Evolutionary conservation across 2,113 vertebrate genomes (phyloP), one percentile per base, ranked within the genome.

Genomic region (Macrotus californicus): DNA sequence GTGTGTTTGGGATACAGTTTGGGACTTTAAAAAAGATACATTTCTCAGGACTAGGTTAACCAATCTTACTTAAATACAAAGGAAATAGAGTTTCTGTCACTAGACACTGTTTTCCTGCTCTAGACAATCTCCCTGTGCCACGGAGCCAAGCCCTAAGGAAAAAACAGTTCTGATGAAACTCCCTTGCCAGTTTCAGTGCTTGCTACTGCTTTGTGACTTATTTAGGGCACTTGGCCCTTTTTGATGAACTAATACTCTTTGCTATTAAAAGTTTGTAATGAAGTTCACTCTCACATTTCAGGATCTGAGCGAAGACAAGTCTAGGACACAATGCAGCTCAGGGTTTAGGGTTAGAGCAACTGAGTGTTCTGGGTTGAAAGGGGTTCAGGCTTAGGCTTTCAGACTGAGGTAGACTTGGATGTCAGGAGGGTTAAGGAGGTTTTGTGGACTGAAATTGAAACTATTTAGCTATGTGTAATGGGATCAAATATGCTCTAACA

Each of bases 1-100:
- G 15, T 64, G 6, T 94, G 9, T 92, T 90, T 95, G 77, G n/a
- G 90, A 82, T 95, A 64, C 48, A 85, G 39, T 67, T 87, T 85
- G 16, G 85, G 26, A 26, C n/a, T 94, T 82, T 66, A 73, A 15
- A 82, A 50, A 86, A 50, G 22, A 41, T 81, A 46, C 18, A 31
- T 80, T 89, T 83, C 26, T 93, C 29, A 52, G 56, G 16, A 89
- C 31, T 1, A 36, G 41, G 52, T 93, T 95, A 93, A 75, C 43
- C 46, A 95, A 34, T 83, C 31, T 94, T 83, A 75, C 10, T 90
- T 48, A 89, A 19, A 91, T 46, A 93, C 9, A 39, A 89, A 83
- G 19, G 43, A 59, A 87, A 86, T 64, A 52, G 56, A 84, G 7
- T 36, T 86, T 77, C 76, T 94, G 29, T 61, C 48, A 91, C 69